Evolutionary conservation across 2,888 invertebrate genomes (phyloP).

Genomic region (Tineola bisselliella): DNA sequence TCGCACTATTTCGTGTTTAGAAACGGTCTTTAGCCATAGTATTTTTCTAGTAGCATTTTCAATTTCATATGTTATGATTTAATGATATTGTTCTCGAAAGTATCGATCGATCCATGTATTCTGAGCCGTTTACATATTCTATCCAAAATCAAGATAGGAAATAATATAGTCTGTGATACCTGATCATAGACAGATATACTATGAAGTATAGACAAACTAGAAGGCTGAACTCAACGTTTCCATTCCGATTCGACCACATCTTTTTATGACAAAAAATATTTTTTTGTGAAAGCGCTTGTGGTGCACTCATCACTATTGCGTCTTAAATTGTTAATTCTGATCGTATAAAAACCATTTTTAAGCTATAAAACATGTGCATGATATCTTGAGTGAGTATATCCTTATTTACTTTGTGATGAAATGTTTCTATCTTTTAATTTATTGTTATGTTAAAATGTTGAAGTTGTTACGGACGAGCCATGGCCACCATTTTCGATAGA

Average conservation of each 20-base stretch:
- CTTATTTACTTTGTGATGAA: constrained; percentile 26
- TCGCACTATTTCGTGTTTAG: no score
- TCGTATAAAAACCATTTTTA: constrained; percentile 21
- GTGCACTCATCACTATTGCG: constrained; percentile 48
- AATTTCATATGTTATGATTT: no score
- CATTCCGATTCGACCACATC: constrained; percentile 18
- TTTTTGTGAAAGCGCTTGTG: constrained; percentile 54
- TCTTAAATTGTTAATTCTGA: constrained; percentile 38
- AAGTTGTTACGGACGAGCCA: constrained; percentile 47
- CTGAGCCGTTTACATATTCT: no score
- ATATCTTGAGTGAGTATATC: constrained; percentile 59
- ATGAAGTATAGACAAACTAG: constrained; percentile 4
- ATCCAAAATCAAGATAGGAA: no score
- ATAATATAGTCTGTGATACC: neutral
- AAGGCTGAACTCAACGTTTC: neutral
- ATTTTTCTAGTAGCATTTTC: no score
- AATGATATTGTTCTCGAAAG: no score
- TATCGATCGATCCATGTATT: no score
- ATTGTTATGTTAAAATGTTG: constrained; percentile 34
- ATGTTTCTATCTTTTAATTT: constrained; percentile 22
- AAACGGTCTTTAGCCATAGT: no score
- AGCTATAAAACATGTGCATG: constrained; percentile 54
- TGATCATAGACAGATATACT: neutral
- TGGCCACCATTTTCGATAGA: constrained; percentile 65
- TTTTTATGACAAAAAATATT: constrained; percentile 31